These are phyloP conservation scores for Drosophila sp. DNA, from an alignment of 1,140 invertebrate species.

Conservation along the genomic window DNA sequence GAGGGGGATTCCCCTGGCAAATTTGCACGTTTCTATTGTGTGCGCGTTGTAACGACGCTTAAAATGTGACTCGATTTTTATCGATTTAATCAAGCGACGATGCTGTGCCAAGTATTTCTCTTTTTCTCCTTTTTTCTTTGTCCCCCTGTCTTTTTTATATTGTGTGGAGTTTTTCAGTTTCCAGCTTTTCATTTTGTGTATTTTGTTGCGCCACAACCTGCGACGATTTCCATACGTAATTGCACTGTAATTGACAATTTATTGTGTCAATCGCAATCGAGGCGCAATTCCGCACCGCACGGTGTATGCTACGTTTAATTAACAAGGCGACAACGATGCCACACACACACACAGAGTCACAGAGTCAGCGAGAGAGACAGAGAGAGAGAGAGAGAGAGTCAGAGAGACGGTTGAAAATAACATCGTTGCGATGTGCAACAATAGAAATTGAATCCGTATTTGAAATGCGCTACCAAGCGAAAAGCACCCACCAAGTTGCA, in stretches of 20 bases:
- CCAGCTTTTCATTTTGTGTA: constrained; percentile 33
- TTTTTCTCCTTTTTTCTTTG: neutral
- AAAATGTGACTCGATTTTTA: constrained; percentile 78
- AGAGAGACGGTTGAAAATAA: constrained; percentile 13
- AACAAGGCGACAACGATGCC: constrained; percentile 78
- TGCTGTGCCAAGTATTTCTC: constrained; percentile 17
- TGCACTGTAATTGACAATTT: constrained; percentile 83
- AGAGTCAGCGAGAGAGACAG: constrained; percentile 4
- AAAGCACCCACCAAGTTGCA: constrained; percentile 10
- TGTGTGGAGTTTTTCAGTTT: constrained; percentile 19
- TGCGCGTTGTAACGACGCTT: constrained; percentile 61
- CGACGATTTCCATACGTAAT: constrained; percentile 81
- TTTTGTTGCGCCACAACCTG: constrained; percentile 41
- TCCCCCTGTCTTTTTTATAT: constrained; percentile 30
- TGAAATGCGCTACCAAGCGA: constrained; percentile 46
- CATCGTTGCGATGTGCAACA: constrained; percentile 6
- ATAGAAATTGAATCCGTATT: constrained; percentile 71
- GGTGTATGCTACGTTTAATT: constrained; percentile 77
- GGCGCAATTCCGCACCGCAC: constrained; percentile 70
- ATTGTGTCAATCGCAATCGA: constrained; percentile 83
- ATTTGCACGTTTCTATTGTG: constrained; percentile 82
- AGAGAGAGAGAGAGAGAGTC: neutral
- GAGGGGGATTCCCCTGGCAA: constrained; percentile 26
- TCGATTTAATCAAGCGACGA: constrained; percentile 78
- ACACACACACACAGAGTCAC: constrained; percentile 17